phyloP scores from a whole-genome alignment of 2,113 vertebrate species.

The Stegostoma tigrinum region DNA sequence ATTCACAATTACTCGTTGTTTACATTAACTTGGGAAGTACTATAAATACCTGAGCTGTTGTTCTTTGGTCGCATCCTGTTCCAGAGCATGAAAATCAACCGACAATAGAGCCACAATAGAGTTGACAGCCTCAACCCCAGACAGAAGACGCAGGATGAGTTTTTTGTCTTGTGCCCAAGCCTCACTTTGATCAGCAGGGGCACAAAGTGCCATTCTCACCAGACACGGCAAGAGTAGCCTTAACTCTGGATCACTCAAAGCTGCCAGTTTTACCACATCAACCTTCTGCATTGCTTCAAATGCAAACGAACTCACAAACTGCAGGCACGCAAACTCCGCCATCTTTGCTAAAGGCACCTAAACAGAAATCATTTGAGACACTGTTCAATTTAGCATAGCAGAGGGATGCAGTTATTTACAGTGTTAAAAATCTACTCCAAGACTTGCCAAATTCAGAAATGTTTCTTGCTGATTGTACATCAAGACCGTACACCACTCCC shows the following conservation, averaged over 20 bases:
- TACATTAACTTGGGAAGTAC: neutral
- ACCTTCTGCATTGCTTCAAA: slow-evolving; percentile 99
- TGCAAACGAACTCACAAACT: slow-evolving; percentile 86
- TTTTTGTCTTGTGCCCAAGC: slow-evolving; percentile 97
- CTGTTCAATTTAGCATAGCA: neutral
- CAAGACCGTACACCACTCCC: no score
- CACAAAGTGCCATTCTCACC: slow-evolving; percentile 93
- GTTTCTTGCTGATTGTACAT: neutral
- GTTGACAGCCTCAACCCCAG: slow-evolving; percentile 94
- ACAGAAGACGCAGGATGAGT: slow-evolving; percentile 88
- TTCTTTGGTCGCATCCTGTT: slow-evolving; percentile 94
- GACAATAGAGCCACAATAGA: slow-evolving; percentile 92
- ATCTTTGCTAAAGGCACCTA: slow-evolving; percentile 49
- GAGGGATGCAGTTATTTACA: neutral
- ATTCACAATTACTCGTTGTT: neutral
- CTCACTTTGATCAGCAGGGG: slow-evolving; percentile 92
- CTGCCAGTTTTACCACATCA: slow-evolving; percentile 79
- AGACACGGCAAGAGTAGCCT: slow-evolving; percentile 86
- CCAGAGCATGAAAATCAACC: slow-evolving; percentile 92
- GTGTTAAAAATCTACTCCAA: neutral
- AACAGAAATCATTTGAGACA: neutral
- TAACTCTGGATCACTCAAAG: slow-evolving; percentile 85
- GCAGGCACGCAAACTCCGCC: slow-evolving; percentile 72
- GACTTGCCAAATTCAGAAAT: neutral
- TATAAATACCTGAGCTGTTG: slow-evolving; percentile 81